phyloP scores from a whole-genome alignment of 2,888 invertebrate species.

The Rhorus exstirpatorius region DNA sequence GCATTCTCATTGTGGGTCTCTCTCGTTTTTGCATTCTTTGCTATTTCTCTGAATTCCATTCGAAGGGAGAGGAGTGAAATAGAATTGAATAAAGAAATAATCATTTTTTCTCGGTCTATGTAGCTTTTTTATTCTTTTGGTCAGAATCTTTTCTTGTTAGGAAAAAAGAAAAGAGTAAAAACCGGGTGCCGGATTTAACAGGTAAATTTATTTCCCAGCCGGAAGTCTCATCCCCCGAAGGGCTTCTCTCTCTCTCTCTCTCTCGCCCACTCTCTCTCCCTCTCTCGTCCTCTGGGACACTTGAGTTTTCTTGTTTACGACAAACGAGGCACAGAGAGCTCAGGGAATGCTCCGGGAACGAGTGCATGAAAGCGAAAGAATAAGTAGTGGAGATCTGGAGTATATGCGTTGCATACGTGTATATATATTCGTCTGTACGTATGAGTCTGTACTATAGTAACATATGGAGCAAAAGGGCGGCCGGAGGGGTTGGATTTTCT shows the following conservation, averaged over 20 bases:
- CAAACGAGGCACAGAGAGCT: slow-evolving; percentile 70
- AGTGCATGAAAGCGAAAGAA: slow-evolving; percentile 59
- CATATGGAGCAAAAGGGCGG: slow-evolving; percentile 49
- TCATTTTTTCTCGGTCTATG: slow-evolving; percentile 24
- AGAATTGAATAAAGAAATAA: slow-evolving; percentile 36
- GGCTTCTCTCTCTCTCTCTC: slow-evolving; percentile 33
- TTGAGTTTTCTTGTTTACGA: slow-evolving; percentile 71
- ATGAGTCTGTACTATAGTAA: slow-evolving; percentile 33
- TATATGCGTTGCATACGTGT: slow-evolving; percentile 18
- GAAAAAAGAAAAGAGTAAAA: slow-evolving; percentile 41
- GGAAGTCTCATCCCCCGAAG: slow-evolving; percentile 76
- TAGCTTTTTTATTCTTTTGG: slow-evolving; percentile 33
- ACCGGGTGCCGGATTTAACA: slow-evolving; percentile 76
- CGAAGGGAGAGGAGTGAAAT: slow-evolving; percentile 6
- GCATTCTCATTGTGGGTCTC: slow-evolving; percentile 12
- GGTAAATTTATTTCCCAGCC: slow-evolving; percentile 82
- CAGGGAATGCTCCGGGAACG: slow-evolving; percentile 50
- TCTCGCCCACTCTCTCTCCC: slow-evolving; percentile 17
- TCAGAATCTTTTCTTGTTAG: slow-evolving; percentile 50
- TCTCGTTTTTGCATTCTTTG: slow-evolving; percentile 1
- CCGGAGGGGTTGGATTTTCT: slow-evolving; percentile 69
- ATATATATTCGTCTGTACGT: slow-evolving; percentile 5
- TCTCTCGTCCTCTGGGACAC: slow-evolving; percentile 47
- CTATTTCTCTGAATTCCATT: slow-evolving; percentile 21
- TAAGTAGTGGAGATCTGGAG: slow-evolving; percentile 39